Base-by-base conservation (phyloP, 2,113 vertebrate species). In the Benitochromis conjunctus region DNA sequence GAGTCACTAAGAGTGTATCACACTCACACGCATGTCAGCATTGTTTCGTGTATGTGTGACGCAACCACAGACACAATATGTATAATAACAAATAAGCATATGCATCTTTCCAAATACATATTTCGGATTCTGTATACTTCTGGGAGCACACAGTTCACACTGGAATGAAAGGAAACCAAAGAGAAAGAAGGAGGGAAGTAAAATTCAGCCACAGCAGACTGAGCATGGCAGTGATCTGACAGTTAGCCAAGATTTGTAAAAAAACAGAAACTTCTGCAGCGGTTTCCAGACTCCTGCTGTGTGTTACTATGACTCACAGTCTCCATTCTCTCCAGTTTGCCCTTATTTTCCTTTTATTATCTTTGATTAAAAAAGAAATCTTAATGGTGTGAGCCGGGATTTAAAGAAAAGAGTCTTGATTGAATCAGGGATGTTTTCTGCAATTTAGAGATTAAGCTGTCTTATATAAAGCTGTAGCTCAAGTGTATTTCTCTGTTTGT, bases 241-340 rank as follows among this genome's bases (percentile, higher is more conserved):
- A 38, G 18, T 11, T 79, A 24, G 87, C 85, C 83, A 91, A 81
- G 85, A 85, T 83, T 90, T 60, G 74, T 84, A 86, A 89, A 90
- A 87, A 56, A 80, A 38, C 51, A 86, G 81, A 71, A 91, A 87
- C 82, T 80, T 16, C 24, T 77, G 51, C 16, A 13, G 77, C 80
- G 18, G 82, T 86, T 88, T 87, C 84, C 92, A 86, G 74, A 84
- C 85, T 90, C 81, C 80, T 89, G 79, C 60, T 89, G 89, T 74
- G 24, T 77, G 82, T 86, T 87, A 38, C 58, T 12, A 31, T 90
- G 90, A 92, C 56, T 93, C 90, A 93, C 51, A 82, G 41, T 46
- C 62, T 86, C 51, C 7, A 51, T 41, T 48, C 79, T 19, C 51
- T 83, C 11, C 16, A 46, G 24, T 84, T 82, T 82, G 51, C 18